Base-by-base conservation (phyloP, 2,797 vertebrate species). In the Cyclopterus lumpus region DNA sequence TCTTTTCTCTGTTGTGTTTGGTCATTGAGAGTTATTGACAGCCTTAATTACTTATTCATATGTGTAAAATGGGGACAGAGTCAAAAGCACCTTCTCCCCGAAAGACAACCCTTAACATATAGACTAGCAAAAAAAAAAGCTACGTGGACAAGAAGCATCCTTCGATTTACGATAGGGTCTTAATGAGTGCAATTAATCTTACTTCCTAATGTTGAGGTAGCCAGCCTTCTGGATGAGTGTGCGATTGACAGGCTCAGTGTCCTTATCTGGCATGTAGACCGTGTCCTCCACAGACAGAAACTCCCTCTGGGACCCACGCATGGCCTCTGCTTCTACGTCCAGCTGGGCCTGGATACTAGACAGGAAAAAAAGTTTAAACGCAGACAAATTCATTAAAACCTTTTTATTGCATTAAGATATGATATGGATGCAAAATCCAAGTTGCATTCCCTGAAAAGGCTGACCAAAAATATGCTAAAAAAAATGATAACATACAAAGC, bases 121-220 rank as follows among this genome's bases (percentile, higher is more conserved):
- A 1, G 69, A 66, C 72, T 8, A 48, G 16, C 18, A 53, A 34
- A 22, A 24, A 34, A 22, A 24, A 75, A 20, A 0, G 6, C 58
- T 8, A n/a, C 2, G 36, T 59, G 36, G 62, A 71, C 5, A 72
- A 38, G 46, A 81, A 64, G 55, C n/a, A 38, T 66, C 54, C 40
- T 38, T 67, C 57, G 49, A 62, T 67, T 74, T 62, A 54, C 71
- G 30, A 68, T 28, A 28, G 53, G 22, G 22, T 18, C 28, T 2
- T 70, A 64, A 86, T 55, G 48, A 78, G 40, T 22, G 65, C 20
- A 72, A 83, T 80, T 28, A 79, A 63, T 72, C 95, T 94, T 95
- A 99, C 98, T 96, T 99, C 90, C 98, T 95, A 75, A 99, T 97
- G 85, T 99, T 99, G 85, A 99, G 97, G 93, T 99, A 99, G 68